Evolutionary conservation across 2,113 vertebrate species (phyloP), one percentile per base, ranked within the genome.

Genomic region (Geococcyx californianus): DNA sequence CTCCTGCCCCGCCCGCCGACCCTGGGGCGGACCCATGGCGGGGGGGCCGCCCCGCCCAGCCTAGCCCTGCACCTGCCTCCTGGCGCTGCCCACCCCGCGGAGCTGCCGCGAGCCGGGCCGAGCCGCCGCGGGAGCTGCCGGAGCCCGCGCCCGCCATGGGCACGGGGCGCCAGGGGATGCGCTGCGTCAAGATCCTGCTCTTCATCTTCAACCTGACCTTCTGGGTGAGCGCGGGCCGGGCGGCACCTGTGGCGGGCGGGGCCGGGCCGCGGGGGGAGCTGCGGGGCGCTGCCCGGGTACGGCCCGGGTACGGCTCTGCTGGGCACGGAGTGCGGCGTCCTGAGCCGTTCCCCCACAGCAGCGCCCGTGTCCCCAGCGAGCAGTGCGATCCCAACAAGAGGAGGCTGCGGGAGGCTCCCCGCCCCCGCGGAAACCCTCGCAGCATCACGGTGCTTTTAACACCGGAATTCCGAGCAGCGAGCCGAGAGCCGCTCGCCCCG

Each of bases 201-300:
- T 99, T 99, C 94, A 97, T 98, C 68, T 99, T 99, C 98, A 99
- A 99, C 98, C 98, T 99, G 94, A 98, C 98, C 69, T 99, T 99
- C 98, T 99, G 99, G 99, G 99, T 99, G 97, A 99, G 99, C 98
- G 69, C 40, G 86, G 13, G 64, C 67, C 34, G 73, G 29, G 66
- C 40, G 11, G 72, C 47, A 49, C 47, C 47, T 49, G 47, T 21
- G 3, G 77, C 26, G 40, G 76, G 56, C 6, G 44, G 8, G 10
- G 13, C 40, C 40, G 40, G 40, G 40, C 10, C 10, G 40, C 40
- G 40, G 40, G 40, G 40, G 40, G 40, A 42, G 40, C 40, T 13
- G 40, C 10, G 13, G 40, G 40, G 40, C 10, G 40, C 45, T 9
- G 45, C 45, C 45, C 18, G 7, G 45, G 45, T 17, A 17, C 17